phyloP scores from a whole-genome alignment of 2,888 invertebrate species.

The Anarsia innoxiella region DNA sequence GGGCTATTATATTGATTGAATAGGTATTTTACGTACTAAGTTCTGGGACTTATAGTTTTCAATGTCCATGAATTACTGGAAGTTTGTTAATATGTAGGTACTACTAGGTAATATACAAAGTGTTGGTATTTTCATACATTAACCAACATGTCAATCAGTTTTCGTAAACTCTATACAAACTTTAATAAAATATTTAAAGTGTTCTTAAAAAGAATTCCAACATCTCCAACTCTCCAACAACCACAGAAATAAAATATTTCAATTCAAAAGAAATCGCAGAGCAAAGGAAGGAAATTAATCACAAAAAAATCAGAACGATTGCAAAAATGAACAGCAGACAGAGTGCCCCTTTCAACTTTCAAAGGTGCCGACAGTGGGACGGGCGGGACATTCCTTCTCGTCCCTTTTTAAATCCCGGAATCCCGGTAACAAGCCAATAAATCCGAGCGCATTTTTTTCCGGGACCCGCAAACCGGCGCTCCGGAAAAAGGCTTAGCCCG shows the following conservation, averaged over 20 bases:
- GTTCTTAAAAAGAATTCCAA: too few species aligned
- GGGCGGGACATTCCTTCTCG: constrained; percentile 50
- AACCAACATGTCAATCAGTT: too few species aligned
- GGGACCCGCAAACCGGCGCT: constrained; percentile 29
- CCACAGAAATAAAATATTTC: background rate
- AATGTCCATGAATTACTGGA: too few species aligned
- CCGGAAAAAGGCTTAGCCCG: constrained; percentile 64
- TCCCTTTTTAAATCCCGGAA: constrained; percentile 60
- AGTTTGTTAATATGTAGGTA: too few species aligned
- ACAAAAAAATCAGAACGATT: constrained; percentile 48
- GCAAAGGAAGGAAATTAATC: constrained; percentile 26
- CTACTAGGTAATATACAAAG: too few species aligned
- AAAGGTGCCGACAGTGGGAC: constrained; percentile 42
- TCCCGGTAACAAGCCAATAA: constrained; percentile 74
- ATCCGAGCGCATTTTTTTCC: constrained; percentile 54
- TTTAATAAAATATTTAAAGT: too few species aligned
- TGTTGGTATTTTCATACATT: too few species aligned
- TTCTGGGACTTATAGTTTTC: too few species aligned
- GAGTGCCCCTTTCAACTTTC: constrained; percentile 45
- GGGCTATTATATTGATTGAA: constrained; percentile 3
- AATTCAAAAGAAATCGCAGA: constrained; percentile 10
- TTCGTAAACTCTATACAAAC: too few species aligned
- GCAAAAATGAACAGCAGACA: constrained; percentile 56
- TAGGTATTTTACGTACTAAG: background rate
- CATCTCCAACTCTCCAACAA: too few species aligned